Base-by-base conservation (phyloP, 2,888 invertebrate species). In the Exocentrus adspersus region DNA sequence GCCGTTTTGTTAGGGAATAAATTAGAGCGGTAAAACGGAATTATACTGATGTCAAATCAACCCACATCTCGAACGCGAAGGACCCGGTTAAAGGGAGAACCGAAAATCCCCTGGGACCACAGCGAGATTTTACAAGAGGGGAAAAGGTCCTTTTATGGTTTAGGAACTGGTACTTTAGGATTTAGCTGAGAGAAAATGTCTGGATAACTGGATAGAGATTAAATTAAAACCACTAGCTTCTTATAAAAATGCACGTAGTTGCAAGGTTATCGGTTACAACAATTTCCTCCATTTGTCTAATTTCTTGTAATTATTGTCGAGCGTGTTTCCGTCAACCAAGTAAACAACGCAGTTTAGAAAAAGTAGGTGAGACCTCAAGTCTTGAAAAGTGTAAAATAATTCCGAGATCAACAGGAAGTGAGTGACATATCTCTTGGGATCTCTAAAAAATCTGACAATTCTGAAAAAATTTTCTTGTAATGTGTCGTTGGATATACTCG, bases 11-110 rank as follows among this genome's bases (percentile, higher is more conserved):
- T 43, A 17, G 54, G 28, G 24, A 43, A 43, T 43, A 54, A 42
- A 43, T 54, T 54, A 54, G 42, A 54, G 17, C 1, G 28, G 54
- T 54, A 54, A 54, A 37, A 42, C 43, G 16, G 54, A 54, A 28
- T 54, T 54, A 54, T 10, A 43, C 16, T 48, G 17, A 54, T 42
- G 54, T 28, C 54, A 54, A 54, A 54, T 54, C 54, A 43, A 54
- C 54, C 54, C 54, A 43, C 54, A 43, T 54, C 37, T 24, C 24
- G 21, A 21, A 54, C 41, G 28, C 42, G 42, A 54, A 42, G 54
- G 54, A n/a, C 20, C 14, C n/a, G 43, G 24, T 16, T 42, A 54
- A 54, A 54, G 43, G 54, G 54, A 54, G 28, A 43, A 28, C 54
- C 54, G 54, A 54, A 53, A 43, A 54, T 43, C 42, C 54, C 43